A percentile compares a stretch with the other conserved stretches of the same genome.
Conservation (phyloP, 2,888 invertebrate species). For the Andrena minutula region DNA sequence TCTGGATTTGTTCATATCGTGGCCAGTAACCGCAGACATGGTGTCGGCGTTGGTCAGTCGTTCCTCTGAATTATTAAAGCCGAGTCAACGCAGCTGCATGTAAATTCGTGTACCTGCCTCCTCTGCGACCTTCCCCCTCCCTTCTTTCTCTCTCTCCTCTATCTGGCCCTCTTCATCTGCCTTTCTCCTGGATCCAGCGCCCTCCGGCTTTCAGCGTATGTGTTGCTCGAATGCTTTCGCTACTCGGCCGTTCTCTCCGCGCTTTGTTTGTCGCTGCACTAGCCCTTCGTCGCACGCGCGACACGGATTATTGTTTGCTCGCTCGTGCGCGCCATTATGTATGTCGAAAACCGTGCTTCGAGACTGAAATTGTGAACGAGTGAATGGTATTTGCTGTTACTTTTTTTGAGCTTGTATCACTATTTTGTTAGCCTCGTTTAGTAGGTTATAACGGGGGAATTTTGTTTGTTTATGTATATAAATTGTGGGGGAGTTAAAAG, state of each 20-base stretch:
- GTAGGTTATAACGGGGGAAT: not conserved
- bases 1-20: constrained; percentile 14
- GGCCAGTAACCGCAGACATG: constrained; percentile 56
- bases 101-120: constrained; percentile 44
- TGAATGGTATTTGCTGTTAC: not conserved
- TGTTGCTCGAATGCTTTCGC: constrained; percentile 46
- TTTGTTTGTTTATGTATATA: not conserved
- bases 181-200: not conserved
- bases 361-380: not conserved
- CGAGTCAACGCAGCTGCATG: constrained; percentile 57
- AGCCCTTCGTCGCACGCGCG: constrained; percentile 4
- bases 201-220: constrained; percentile 33
- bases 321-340: constrained; percentile 44
- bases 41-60: constrained; percentile 51
- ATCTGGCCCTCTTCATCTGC: constrained; percentile 5
- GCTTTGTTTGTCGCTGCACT: constrained; percentile 47
- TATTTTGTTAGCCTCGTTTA: not conserved
- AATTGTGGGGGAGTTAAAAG: too few species aligned
- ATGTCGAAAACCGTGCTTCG: constrained; percentile 31
- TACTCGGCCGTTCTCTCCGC: constrained; percentile 42
- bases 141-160: not conserved
- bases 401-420: not conserved
- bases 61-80: constrained; percentile 68
- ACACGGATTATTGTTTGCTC: constrained; percentile 50
- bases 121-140: constrained; percentile 32